Conservation (phyloP, 2,797 vertebrate species). For the Alca torda region DNA sequence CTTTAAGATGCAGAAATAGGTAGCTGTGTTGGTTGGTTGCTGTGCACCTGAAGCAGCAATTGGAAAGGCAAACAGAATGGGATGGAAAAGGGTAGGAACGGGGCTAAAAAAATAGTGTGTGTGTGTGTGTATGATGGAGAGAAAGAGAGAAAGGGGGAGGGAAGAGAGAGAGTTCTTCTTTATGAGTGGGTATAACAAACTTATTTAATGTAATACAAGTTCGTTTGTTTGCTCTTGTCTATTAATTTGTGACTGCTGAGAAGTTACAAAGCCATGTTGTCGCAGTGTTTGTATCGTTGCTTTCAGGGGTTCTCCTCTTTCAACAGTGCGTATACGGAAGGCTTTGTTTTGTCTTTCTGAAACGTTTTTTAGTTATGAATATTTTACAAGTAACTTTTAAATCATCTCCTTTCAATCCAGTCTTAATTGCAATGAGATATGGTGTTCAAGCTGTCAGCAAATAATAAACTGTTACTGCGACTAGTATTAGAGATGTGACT, state of each 20-base stretch:
- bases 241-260: neutral
- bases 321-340: neutral
- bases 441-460: neutral
- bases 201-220: neutral
- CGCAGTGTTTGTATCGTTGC: neutral
- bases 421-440: neutral
- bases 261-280: neutral
- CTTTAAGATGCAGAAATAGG: neutral
- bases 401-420: neutral
- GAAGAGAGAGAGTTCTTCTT: neutral
- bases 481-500: neutral
- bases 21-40: neutral
- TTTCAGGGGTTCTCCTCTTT: neutral
- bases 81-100: neutral
- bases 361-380: neutral
- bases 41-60: neutral
- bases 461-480: neutral
- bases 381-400: neutral
- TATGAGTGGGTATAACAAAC: neutral
- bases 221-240: neutral
- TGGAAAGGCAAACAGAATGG: neutral
- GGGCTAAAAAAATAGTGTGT: neutral
- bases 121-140: neutral
- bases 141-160: neutral
- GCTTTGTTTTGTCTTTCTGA: neutral